These are phyloP conservation scores for Apaloderma vittatum DNA, from an alignment of 2,113 vertebrate species.

Conservation along the genomic window DNA sequence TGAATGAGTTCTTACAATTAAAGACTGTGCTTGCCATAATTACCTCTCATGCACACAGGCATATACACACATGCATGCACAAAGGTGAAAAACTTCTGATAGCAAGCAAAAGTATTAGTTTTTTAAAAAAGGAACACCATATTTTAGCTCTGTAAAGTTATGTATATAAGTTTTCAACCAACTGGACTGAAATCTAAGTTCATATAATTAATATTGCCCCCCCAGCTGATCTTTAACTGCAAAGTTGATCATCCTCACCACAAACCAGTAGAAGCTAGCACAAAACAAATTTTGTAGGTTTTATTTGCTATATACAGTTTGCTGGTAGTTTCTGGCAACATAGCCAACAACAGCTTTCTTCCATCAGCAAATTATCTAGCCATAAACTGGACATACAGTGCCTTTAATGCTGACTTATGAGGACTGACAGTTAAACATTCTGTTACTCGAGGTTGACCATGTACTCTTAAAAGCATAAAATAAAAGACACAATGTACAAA, in stretches of 20 bases:
- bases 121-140: background rate
- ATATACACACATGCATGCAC: fast-evolving
- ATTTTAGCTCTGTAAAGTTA: background rate
- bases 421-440: slow-evolving; percentile 14
- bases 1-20: background rate
- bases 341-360: background rate
- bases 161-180: background rate
- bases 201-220: background rate
- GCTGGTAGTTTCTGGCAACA: background rate
- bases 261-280: background rate
- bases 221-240: background rate
- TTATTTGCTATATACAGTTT: background rate
- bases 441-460: background rate
- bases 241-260: background rate
- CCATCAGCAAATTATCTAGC: slow-evolving; percentile 36
- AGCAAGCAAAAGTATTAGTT: background rate
- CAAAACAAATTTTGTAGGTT: background rate
- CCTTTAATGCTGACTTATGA: slow-evolving; percentile 68
- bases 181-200: background rate
- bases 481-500: background rate
- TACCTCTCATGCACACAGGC: fast-evolving
- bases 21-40: background rate
- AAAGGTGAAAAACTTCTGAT: background rate
- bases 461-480: slow-evolving; percentile 48
- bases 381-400: slow-evolving; percentile 33